Conservation (phyloP, 2,888 invertebrate genomes). For the Cremastobaeus sp. region DNA sequence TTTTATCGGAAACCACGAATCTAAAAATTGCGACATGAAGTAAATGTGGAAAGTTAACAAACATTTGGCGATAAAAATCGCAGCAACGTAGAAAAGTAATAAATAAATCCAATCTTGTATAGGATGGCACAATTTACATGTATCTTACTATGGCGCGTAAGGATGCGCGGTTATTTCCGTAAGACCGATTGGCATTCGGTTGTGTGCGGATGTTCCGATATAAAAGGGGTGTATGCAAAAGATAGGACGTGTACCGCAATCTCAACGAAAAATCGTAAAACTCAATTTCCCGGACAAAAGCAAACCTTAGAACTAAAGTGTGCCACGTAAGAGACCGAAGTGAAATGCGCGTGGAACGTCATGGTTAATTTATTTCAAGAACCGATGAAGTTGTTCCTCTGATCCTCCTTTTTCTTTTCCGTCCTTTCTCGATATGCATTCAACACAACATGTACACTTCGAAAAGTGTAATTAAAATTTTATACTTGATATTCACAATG, state of each 20-base stretch:
- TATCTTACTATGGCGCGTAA: slow-evolving; percentile 28
- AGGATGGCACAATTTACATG: slow-evolving; percentile 42
- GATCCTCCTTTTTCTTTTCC: no score
- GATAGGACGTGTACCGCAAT: slow-evolving; percentile 68
- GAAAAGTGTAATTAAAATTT: no score
- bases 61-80: slow-evolving; percentile 12
- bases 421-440: no score
- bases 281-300: slow-evolving; percentile 72
- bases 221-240: slow-evolving; percentile 65
- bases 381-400: slow-evolving; percentile 10
- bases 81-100: slow-evolving; percentile 8
- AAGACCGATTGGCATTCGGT: slow-evolving; percentile 52
- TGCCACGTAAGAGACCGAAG: slow-evolving; percentile 25
- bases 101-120: slow-evolving; percentile 41
- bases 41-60: slow-evolving; percentile 12
- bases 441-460: no score
- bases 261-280: slow-evolving; percentile 71
- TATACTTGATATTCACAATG: no score
- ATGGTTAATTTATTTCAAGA: slow-evolving; percentile 46
- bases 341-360: slow-evolving; percentile 23
- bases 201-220: slow-evolving; percentile 31
- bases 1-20: no score
- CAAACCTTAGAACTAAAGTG: slow-evolving; percentile 47
- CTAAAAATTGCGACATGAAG: neutral
- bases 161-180: slow-evolving; percentile 59